Percentiles rank a stretch among this genome's conserved stretches.
phyloP scores from a whole-genome alignment of 1,140 invertebrate species.

The Sinella curviseta region DNA sequence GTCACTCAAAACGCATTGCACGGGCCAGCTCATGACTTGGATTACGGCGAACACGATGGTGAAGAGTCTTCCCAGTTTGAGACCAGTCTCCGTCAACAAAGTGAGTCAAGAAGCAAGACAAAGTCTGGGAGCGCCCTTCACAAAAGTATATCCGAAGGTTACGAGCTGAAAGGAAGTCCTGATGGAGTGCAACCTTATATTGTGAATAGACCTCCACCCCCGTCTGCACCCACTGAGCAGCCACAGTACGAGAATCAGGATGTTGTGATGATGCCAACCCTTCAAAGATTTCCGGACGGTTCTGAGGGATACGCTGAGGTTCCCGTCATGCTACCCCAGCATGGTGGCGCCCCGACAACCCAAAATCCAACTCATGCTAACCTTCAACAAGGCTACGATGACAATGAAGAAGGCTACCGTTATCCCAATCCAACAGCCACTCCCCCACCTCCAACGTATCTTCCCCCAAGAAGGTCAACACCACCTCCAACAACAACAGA shows the following conservation, averaged over 20 bases:
- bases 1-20: constrained; percentile 17
- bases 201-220: constrained; percentile 22
- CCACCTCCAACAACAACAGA: neutral
- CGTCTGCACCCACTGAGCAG: neutral
- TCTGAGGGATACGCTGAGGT: constrained; percentile 36
- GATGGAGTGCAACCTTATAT: constrained; percentile 28
- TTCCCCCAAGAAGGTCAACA: no score
- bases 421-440: neutral
- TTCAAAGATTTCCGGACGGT: constrained; percentile 40
- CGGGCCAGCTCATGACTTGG: neutral
- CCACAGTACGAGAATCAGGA: neutral
- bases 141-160: constrained; percentile 40
- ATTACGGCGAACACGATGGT: constrained; percentile 2
- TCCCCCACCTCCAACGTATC: constrained; percentile 9
- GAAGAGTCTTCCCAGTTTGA: constrained; percentile 19
- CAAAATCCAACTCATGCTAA: neutral
- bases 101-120: constrained; percentile 28
- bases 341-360: neutral
- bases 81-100: constrained; percentile 23
- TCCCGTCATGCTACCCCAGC: constrained; percentile 28
- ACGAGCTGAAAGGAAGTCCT: constrained; percentile 33
- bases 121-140: constrained; percentile 25
- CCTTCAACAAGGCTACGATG: neutral
- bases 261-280: constrained; percentile 40
- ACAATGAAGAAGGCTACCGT: neutral